Base-by-base conservation (phyloP, 2,113 vertebrate species). In the Albula glossodonta region DNA sequence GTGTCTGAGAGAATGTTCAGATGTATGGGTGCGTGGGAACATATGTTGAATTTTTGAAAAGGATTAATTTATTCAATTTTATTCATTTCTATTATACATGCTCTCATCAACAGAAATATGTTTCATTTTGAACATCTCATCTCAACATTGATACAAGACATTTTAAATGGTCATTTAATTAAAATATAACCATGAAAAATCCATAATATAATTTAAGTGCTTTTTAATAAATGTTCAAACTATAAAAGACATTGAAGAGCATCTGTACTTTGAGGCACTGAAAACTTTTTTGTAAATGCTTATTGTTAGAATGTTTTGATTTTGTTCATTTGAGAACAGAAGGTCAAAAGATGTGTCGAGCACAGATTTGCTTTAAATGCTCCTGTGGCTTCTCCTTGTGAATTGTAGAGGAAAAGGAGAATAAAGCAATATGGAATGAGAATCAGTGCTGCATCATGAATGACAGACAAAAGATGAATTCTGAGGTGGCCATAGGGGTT, bases 1-100 rank as follows among this genome's bases (percentile, higher is more conserved):
- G 51, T 70, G 86, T 88, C 84, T 89, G 60, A 51, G 63, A n/a
- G 19, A 22, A 15, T 88, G 51, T 88, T 60, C 82, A 53, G 25
- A 49, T 56, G 56, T 88, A 56, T 88, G 80, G 84, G 41, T 81
- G 63, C 82, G 2, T 15, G 0, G 80, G 12, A 79, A 51, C 60
- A 48, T 82, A 8, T 63, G 4, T 15, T 60, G 56, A 11, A 13
- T 60, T 15, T 60, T 13, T 15, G 56, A n/a, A n/a, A 70, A 70
- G 3, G 19, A 0, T 3, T 70, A 22, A 70, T 80, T 41, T 50
- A 51, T 50, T 80, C n/a, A 63, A 41, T 41, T 63, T 41, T 63
- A 5, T 48, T 9, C n/a, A 19, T 82, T 25, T 56, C 9, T 48
- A 60, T 15, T 60, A 9, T 5, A 22, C n/a, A 22, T 53, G 51